Evolutionary conservation across 1,140 invertebrate species (phyloP).

Genomic region (Ooceraea biroi): DNA sequence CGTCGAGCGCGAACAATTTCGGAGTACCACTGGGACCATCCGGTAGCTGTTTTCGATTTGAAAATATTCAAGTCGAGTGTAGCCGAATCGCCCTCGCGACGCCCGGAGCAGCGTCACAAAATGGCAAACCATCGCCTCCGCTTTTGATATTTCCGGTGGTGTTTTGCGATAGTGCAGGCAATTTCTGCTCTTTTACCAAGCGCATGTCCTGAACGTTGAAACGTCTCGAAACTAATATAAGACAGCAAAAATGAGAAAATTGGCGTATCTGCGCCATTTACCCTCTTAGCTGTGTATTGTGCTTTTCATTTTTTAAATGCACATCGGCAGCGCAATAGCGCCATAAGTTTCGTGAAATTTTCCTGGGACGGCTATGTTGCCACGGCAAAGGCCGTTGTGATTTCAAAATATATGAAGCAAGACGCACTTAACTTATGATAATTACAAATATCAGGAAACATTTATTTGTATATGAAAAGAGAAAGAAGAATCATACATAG

Average conservation of each 20-base stretch:
- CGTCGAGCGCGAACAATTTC: constrained; percentile 15
- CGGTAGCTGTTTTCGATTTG: constrained; percentile 22
- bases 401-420: constrained; percentile 5
- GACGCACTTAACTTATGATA: background rate
- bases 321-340: background rate
- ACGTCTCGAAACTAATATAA: constrained; percentile 19
- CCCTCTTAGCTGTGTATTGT: background rate
- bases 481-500: background rate
- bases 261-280: constrained; percentile 26
- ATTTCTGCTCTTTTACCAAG: constrained; percentile 37
- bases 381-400: background rate
- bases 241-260: constrained; percentile 20
- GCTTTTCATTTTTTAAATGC: constrained; percentile 45
- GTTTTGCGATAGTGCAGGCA: constrained; percentile 24
- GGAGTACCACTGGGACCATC: background rate
- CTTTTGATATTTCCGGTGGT: background rate
- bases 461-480: background rate
- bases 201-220: background rate
- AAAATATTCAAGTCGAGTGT: constrained; percentile 23
- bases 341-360: constrained; percentile 16
- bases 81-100: background rate
- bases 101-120: background rate
- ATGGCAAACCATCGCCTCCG: constrained; percentile 25
- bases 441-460: background rate
- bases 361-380: background rate